These are phyloP conservation scores for Paramormyrops hopkinsi DNA, from an alignment of 2,797 vertebrate species.

Conservation along the genomic window DNA sequence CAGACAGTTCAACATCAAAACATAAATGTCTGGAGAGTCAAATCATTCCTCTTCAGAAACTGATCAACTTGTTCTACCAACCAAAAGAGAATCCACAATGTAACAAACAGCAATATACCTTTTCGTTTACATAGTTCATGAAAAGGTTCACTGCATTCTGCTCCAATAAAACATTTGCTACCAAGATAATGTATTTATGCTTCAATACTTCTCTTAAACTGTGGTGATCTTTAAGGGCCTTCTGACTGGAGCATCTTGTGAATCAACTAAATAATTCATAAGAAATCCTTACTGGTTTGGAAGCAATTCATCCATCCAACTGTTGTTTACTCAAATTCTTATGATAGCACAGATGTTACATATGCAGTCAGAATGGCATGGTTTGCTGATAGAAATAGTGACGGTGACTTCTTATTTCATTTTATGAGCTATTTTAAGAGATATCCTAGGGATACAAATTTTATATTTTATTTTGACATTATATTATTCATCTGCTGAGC, in stretches of 20 bases:
- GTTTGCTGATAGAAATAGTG: not conserved
- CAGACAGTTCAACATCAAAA: not conserved
- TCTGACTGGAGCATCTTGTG: not conserved
- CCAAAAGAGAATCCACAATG: not conserved
- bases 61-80: not conserved
- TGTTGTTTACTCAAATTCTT: conserved; percentile 11
- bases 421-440: not conserved
- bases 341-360: conserved; percentile 13
- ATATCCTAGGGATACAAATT: not conserved
- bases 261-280: conserved; percentile 7
- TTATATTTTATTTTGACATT: not conserved
- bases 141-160: not conserved
- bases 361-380: not conserved
- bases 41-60: not conserved
- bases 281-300: not conserved
- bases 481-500: not conserved
- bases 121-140: not conserved
- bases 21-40: not conserved
- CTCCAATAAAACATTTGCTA: not conserved
- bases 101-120: not conserved
- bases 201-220: not conserved
- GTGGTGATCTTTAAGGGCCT: not conserved
- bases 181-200: not conserved
- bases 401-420: not conserved
- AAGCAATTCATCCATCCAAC: conserved; percentile 11